Base-by-base conservation (phyloP, 2,113 vertebrate genomes). In the Seriola dumerili region DNA sequence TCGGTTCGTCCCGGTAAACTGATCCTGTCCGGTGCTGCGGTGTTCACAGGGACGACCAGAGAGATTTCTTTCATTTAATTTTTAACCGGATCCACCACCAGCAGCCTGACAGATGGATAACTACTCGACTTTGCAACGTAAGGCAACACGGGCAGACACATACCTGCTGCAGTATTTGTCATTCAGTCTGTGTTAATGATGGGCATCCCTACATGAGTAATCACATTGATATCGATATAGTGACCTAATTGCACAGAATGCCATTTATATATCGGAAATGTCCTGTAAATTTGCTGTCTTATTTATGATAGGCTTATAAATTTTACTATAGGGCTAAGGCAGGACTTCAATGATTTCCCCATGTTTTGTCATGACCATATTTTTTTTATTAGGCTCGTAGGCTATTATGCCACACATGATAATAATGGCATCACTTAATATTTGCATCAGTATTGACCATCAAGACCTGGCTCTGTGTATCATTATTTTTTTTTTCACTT, bases 81-180 rank as follows among this genome's bases (percentile, higher is more conserved):
- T 55, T 7, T 29, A 78, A 77, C 38, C 50, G 88, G 80, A 91
- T 83, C 83, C 55, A n/a, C 52, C 85, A 75, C 64, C 76, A 85
- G 68, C 84, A 85, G 72, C 88, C 78, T 76, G 86, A 68, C 89
- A 89, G 88, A 94, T 94, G 93, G 92, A 94, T 93, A 93, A 94
- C 90, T 94, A 94, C 84, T 93, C 93, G 25, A 84, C 91, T 88
- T 77, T 94, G 78, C 93, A 92, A 89, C 78, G 93, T 94, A 93
- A 94, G 93, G 79, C 83, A 66, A 38, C 86, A 73, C 72, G 17
- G 52, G 44, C 13, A 59, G 52, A 83, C 63, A 59, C 38, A 69
- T 63, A 87, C 81, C 88, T 87, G 86, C 92, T 92, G 85, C 90
- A 82, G 72, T 81, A 50, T 83, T 55, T 85, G 62, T 70, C 79